phyloP scores from a whole-genome alignment of 2,888 invertebrate genomes.

The Drosophila nigricruria region DNA sequence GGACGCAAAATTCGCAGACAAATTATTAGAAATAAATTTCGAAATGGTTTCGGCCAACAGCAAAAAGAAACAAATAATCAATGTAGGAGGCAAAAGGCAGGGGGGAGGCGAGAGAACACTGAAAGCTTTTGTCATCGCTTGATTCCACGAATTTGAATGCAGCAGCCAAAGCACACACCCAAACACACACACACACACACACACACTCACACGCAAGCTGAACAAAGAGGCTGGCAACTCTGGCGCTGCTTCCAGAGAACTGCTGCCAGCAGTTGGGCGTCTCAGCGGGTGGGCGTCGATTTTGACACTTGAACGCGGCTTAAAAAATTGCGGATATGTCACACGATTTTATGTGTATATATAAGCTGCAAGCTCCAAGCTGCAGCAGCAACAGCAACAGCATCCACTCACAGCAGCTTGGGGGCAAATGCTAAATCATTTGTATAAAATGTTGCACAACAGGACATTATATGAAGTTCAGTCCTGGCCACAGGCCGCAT shows the following conservation, averaged over 20 bases:
- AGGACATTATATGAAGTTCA: constrained; percentile 48
- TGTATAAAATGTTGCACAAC: constrained; percentile 70
- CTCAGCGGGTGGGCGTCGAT: constrained; percentile 74
- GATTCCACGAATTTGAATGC: constrained; percentile 50
- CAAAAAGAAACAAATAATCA: constrained; percentile 37
- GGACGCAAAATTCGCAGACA: constrained; percentile 39
- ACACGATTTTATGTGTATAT: constrained; percentile 76
- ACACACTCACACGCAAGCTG: constrained; percentile 32
- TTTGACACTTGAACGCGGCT: constrained; percentile 75
- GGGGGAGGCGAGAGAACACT: constrained; percentile 31
- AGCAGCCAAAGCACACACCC: constrained; percentile 31
- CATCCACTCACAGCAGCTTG: constrained; percentile 18
- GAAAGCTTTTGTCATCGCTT: constrained; percentile 79
- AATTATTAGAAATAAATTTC: constrained; percentile 49
- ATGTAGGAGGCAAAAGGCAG: constrained; percentile 14
- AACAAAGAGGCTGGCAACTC: constrained; percentile 74
- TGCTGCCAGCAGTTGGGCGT: constrained; percentile 21
- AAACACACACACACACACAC: constrained; percentile 18
- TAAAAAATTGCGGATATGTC: constrained; percentile 82
- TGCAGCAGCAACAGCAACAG: constrained; percentile 11
- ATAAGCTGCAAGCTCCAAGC: constrained; percentile 21
- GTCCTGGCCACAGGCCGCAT: constrained; percentile 2
- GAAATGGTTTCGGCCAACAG: constrained; percentile 25
- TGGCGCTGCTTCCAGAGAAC: constrained; percentile 64
- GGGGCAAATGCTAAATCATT: constrained; percentile 76